phyloP scores from a whole-genome alignment of 2,797 vertebrate species.

The Apogon talboti region DNA sequence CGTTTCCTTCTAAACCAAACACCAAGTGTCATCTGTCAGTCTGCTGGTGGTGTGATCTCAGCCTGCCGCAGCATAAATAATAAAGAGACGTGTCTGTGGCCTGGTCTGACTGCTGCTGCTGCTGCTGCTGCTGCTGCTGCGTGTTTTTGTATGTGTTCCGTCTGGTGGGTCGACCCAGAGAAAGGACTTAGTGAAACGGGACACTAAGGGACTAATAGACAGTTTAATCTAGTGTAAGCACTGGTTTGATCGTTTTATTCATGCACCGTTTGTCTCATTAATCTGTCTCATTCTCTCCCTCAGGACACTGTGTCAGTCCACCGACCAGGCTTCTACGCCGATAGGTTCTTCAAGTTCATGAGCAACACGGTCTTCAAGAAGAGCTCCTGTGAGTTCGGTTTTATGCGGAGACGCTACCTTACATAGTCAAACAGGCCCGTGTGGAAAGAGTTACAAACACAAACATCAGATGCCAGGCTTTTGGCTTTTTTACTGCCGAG shows the following conservation, averaged over 20 bases:
- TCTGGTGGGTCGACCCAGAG: conserved; percentile 48
- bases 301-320: conserved; percentile 98
- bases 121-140: conserved; percentile 23
- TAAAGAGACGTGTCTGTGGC: conserved; percentile 49
- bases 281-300: conserved; percentile 49
- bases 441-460: conserved; percentile 24
- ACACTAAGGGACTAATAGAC: conserved; percentile 34
- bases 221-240: conserved; percentile 35
- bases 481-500: conserved; percentile 48
- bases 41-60: conserved; percentile 49
- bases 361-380: conserved; percentile 94
- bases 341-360: conserved; percentile 99
- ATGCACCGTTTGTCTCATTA: conserved; percentile 55
- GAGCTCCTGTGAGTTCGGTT: conserved; percentile 91
- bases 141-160: conserved; percentile 15
- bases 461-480: conserved; percentile 52
- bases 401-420: conserved; percentile 44
- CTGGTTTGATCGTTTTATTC: conserved; percentile 47
- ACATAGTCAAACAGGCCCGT: conserved; percentile 65
- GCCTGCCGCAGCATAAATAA: conserved; percentile 68
- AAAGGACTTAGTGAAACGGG: conserved; percentile 38
- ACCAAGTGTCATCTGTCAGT: conserved; percentile 74
- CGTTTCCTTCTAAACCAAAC: conserved; percentile 59
- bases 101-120: conserved; percentile 20
- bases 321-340: conserved; percentile 96